phyloP scores from a whole-genome alignment of 2,888 invertebrate genomes.

The Coenonympha arcania region DNA sequence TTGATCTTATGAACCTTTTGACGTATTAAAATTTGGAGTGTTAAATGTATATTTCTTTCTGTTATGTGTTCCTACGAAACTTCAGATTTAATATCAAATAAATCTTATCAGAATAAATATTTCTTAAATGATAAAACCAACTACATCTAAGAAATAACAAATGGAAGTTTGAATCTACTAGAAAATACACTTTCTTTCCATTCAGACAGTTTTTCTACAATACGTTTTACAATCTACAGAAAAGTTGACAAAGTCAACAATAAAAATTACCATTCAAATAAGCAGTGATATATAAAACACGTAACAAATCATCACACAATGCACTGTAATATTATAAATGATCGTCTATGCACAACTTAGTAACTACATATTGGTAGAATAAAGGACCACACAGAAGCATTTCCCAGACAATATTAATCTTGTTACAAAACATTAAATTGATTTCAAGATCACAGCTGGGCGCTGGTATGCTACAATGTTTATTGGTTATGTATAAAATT shows the following conservation, averaged over 20 bases:
- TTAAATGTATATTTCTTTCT: neutral
- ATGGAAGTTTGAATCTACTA: no score
- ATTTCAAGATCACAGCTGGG: slow-evolving; percentile 20
- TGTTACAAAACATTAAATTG: slow-evolving; percentile 17
- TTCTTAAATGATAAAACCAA: neutral
- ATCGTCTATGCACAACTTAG: neutral
- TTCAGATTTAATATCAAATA: neutral
- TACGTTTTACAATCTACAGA: no score
- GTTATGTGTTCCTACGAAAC: neutral
- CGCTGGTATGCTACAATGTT: slow-evolving; percentile 1
- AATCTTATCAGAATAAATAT: neutral
- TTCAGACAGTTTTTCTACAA: no score
- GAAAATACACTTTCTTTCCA: no score
- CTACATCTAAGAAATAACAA: no score
- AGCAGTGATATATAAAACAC: neutral
- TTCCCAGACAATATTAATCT: slow-evolving; percentile 14
- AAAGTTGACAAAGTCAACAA: no score
- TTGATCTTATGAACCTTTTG: slow-evolving; percentile 40
- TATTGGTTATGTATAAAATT: slow-evolving; percentile 13
- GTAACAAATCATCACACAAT: neutral
- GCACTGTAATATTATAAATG: neutral
- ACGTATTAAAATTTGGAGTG: slow-evolving; percentile 3
- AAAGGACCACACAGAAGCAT: slow-evolving; percentile 18
- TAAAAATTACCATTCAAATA: neutral
- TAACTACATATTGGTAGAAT: neutral